These are phyloP conservation scores for Hippoglossus hippoglossus DNA, from an alignment of 2,797 vertebrate genomes.

Conservation along the genomic window DNA sequence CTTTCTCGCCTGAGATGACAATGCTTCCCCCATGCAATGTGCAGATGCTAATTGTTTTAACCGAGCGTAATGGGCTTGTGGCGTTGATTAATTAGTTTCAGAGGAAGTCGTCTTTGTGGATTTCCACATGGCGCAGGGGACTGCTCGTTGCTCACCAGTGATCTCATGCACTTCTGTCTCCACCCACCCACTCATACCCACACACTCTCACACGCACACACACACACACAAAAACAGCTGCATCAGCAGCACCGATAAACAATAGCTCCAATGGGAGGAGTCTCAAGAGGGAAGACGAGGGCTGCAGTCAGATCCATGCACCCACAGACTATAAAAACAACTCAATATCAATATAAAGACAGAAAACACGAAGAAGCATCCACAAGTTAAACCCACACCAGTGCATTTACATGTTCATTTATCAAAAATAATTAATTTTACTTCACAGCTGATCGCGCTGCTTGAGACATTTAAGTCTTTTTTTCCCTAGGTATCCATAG, in stretches of 20 bases:
- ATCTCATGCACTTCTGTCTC: slow-evolving; percentile 63
- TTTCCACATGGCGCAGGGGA: slow-evolving; percentile 76
- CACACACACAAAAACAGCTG: slow-evolving; percentile 67
- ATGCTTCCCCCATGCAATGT: slow-evolving; percentile 69
- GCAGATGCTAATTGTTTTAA: slow-evolving; percentile 85
- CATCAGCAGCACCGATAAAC: slow-evolving; percentile 77
- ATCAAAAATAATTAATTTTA: not conserved
- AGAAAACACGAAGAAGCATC: not conserved
- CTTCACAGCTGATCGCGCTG: not conserved
- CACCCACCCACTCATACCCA: slow-evolving; percentile 41
- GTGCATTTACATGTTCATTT: not conserved
- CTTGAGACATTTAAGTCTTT: not conserved
- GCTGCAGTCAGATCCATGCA: slow-evolving; percentile 54
- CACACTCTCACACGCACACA: slow-evolving; percentile 38
- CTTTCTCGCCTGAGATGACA: slow-evolving; percentile 69
- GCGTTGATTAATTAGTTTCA: slow-evolving; percentile 83
- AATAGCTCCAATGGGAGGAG: slow-evolving; percentile 71
- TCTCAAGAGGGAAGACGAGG: slow-evolving; percentile 56
- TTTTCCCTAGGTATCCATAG: not conserved
- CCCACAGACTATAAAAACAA: slow-evolving; percentile 11
- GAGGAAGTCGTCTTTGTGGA: slow-evolving; percentile 79
- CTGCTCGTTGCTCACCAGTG: slow-evolving; percentile 72
- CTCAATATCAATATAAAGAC: not conserved
- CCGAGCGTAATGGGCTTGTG: slow-evolving; percentile 82
- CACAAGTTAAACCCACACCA: not conserved